A percentile compares a stretch with the other conserved stretches of the same genome.
phyloP scores from a whole-genome alignment of 1,140 invertebrate species.

The Phymastichus coffea region DNA sequence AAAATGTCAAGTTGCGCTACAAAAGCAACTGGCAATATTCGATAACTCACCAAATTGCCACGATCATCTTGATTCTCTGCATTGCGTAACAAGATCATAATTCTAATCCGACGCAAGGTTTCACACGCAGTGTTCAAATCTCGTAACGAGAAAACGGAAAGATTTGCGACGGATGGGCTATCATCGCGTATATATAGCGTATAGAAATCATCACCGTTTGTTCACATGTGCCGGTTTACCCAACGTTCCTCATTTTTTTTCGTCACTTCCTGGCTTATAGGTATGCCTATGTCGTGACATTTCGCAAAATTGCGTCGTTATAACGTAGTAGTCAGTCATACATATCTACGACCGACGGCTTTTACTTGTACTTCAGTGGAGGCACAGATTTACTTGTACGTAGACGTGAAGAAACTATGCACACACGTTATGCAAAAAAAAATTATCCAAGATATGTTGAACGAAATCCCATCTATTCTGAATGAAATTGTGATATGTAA shows the following conservation, averaged over 20 bases:
- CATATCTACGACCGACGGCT: background rate
- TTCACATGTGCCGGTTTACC: background rate
- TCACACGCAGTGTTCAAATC: too few species aligned
- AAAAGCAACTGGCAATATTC: too few species aligned
- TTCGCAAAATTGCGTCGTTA: conserved; percentile 19
- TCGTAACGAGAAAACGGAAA: background rate
- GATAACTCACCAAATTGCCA: too few species aligned
- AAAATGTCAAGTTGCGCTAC: too few species aligned
- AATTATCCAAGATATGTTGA: too few species aligned
- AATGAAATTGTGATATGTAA: too few species aligned
- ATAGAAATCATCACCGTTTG: background rate
- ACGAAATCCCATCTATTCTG: too few species aligned
- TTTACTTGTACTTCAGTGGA: too few species aligned
- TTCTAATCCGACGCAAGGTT: too few species aligned
- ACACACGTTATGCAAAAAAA: conserved; percentile 22
- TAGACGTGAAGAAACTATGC: conserved; percentile 8
- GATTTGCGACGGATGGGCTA: background rate
- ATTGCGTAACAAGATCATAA: too few species aligned
- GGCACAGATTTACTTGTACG: too few species aligned
- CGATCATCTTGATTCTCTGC: too few species aligned
- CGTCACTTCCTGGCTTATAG: conserved; percentile 17
- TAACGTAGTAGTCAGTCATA: background rate
- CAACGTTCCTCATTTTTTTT: conserved; percentile 8
- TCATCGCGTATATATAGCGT: background rate
- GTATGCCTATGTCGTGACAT: background rate